Evolutionary conservation across 2,113 vertebrate genomes (phyloP), one percentile per base, ranked within the genome.

Genomic region (Piaya cayana): DNA sequence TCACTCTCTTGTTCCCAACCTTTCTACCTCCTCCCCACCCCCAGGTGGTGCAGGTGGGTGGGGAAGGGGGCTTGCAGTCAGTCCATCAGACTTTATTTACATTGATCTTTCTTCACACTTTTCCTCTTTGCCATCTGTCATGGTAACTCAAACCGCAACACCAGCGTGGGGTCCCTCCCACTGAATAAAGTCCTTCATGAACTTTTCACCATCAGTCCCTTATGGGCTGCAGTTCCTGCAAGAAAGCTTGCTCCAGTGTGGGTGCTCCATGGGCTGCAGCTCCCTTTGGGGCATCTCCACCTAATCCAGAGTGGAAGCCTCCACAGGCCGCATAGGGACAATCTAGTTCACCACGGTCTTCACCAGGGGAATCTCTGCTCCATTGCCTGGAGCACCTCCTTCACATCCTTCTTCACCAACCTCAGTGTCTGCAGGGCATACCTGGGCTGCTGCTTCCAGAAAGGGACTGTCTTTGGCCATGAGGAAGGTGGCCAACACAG

Each of bases 21-120:
- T 39, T 47, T 47, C 60, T 22, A 11, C n/a, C 25, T 80, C n/a
- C 29, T 27, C 30, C 32, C 25, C 10, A 1, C 29, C 8, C 39
- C 29, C 36, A 19, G 75, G 26, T 0, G 2, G 21, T 45, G 68
- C 64, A 47, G 79, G 15, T 3, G 37, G 8, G 11, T 63, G 30
- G 47, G 32, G 11, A 13, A 45, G 10, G 47, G 36, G 4, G 4
- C 18, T 12, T 30, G 58, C 19, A 32, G 32, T 23, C 43, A 5
- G 10, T 25, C 64, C 3, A 0, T 15, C 58, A 13, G 36, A 3
- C 53, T 37, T 32, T 13, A 15, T 62, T 56, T 69, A 0, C 14
- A n/a, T 29, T 2, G 4, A 21, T 32, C 37, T 49, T 74, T 55
- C 59, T 49, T 81, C 30, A 27, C 7, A 0, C 9, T 6, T 36